A percentile compares a stretch with the other conserved stretches of the same genome.
Conservation (phyloP, 1,140 invertebrate genomes). For the Asbolus verrucosus region DNA sequence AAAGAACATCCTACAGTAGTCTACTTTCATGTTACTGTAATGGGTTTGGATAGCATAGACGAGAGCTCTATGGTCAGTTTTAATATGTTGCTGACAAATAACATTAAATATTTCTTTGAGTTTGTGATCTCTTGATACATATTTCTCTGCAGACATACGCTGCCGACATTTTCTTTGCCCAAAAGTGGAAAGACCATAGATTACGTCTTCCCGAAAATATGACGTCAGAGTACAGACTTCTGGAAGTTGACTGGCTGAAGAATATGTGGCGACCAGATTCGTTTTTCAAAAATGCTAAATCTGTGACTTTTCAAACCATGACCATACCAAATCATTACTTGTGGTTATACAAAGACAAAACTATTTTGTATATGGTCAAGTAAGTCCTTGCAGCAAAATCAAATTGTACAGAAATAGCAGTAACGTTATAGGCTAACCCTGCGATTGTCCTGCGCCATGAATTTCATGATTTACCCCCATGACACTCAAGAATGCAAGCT, state of each 20-base stretch:
- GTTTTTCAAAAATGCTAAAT: constrained; percentile 91
- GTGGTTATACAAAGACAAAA: constrained; percentile 90
- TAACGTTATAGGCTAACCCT: constrained; percentile 78
- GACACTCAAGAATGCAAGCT: constrained; percentile 92
- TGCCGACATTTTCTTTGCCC: constrained; percentile 91
- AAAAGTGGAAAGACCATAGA: constrained; percentile 91
- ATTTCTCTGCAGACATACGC: no score
- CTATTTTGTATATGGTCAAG: constrained; percentile 90
- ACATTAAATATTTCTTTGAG: constrained; percentile 35
- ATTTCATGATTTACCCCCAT: constrained; percentile 91
- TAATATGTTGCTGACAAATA: constrained; percentile 67
- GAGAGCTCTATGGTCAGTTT: constrained; percentile 95
- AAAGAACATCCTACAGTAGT: constrained; percentile 88
- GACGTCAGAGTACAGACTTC: constrained; percentile 88
- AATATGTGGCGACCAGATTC: constrained; percentile 93
- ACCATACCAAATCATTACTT: constrained; percentile 93
- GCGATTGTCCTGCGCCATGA: constrained; percentile 89
- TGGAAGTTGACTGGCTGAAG: constrained; percentile 90
- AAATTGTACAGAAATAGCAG: neutral
- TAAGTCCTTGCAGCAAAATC: constrained; percentile 66
- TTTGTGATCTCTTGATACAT: no score
- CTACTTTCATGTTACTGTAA: constrained; percentile 92
- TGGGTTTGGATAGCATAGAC: constrained; percentile 92
- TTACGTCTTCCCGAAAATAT: constrained; percentile 90
- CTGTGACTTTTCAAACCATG: constrained; percentile 93